Base-by-base conservation (phyloP, 2,113 vertebrate species). In the Vidua chalybeata region DNA sequence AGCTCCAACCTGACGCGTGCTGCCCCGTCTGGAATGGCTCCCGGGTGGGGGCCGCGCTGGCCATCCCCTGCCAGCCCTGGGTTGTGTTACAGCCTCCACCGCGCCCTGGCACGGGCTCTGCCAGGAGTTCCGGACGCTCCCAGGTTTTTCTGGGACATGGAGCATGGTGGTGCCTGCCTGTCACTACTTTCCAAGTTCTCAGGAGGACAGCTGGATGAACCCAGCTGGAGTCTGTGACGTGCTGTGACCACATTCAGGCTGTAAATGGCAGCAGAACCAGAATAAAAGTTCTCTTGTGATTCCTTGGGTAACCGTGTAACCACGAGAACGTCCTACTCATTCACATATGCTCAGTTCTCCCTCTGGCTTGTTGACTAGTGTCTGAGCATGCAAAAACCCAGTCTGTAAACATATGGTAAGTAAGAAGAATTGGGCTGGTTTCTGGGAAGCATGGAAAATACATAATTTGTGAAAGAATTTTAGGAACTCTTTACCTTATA, bases 321-420 rank as follows among this genome's bases (percentile, higher is more conserved):
- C 41, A 30, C 1, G 1, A 86, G 68, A 63, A n/a, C 12, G 5
- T 69, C 55, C 22, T 19, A 2, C 24, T 75, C 2, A 0, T 64
- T 68, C n/a, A 4, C 10, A 8, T 8, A 49, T 11, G 31, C 61
- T 72, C 13, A 9, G 11, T 45, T 68, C 37, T 69, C 3, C 41
- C 22, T 69, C 55, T 62, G 68, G 13, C 31, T 74, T 58, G 7
- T 48, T 75, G 54, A 11, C 31, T 64, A 6, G 7, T 33, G 41
- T 33, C 26, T 49, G 26, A 35, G 33, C 51, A 13, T 30, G 49
- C 12, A 81, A 37, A 67, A 35, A 6, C 12, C 16, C 7, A 22
- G 12, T 37, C 22, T 59, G 31, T 68, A 66, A 84, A 61, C 11
- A 11, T 31, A 3, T 33, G 51, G 7, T n/a, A 51, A 71, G 16